A percentile compares a stretch with the other conserved stretches of the same genome.
Evolutionary conservation across 2,888 invertebrate species (phyloP).

Genomic region (Pristionchus japonicus): DNA sequence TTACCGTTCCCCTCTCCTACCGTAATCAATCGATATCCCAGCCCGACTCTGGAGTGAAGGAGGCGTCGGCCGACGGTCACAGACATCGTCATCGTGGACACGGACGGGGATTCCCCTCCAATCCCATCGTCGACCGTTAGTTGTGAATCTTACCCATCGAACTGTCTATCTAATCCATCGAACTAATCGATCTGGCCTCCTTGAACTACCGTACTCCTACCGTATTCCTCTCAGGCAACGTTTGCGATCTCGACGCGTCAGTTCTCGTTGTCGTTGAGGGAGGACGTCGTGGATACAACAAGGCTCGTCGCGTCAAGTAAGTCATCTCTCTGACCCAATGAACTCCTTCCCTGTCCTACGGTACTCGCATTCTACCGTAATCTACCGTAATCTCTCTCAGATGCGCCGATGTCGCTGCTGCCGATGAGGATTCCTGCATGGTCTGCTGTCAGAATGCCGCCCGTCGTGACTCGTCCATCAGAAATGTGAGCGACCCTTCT

Average conservation of each 20-base stretch:
- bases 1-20: neutral
- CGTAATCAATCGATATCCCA: neutral
- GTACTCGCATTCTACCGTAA: neutral
- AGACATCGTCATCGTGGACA: constrained; percentile 7
- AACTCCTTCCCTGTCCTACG: constrained; percentile 2
- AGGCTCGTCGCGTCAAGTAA: constrained; percentile 61
- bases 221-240: constrained; percentile 54
- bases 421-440: constrained; percentile 65
- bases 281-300: constrained; percentile 52
- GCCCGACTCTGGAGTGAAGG: constrained; percentile 32
- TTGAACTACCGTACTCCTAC: constrained; percentile 3
- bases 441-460: constrained; percentile 67
- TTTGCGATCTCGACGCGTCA: constrained; percentile 65
- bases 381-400: constrained; percentile 43
- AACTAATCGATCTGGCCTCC: neutral
- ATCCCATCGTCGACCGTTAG: constrained; percentile 7
- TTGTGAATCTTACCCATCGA: neutral
- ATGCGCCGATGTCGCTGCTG: constrained; percentile 63
- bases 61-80: constrained; percentile 3
- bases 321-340: constrained; percentile 12
- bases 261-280: constrained; percentile 62
- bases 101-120: neutral
- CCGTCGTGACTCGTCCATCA: constrained; percentile 58
- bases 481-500: constrained; percentile 52
- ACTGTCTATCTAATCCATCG: neutral